Evolutionary conservation across 2,113 vertebrate genomes (phyloP).

Genomic region (Myanophis thanlyinensis): DNA sequence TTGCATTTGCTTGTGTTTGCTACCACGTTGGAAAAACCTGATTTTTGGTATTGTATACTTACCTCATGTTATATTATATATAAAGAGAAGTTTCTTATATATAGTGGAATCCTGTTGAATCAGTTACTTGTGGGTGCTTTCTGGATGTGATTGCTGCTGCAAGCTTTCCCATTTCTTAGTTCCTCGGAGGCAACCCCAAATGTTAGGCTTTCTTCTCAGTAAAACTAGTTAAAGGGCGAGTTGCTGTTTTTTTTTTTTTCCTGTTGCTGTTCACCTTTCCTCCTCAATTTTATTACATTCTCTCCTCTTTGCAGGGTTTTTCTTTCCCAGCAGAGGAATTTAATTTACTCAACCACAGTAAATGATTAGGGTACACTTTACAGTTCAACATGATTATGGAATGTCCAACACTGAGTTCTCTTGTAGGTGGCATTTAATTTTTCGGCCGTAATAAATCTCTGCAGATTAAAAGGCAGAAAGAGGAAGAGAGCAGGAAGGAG

Average conservation of each 20-base stretch:
- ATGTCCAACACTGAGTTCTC: conserved; percentile 19
- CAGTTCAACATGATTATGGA: conserved; percentile 25
- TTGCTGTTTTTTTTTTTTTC: conserved; percentile 6
- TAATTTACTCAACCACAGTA: conserved; percentile 37
- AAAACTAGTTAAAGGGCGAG: background rate
- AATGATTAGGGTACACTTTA: conserved; percentile 4
- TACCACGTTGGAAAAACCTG: too few species aligned
- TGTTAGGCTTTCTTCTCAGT: too few species aligned
- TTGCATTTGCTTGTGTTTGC: too few species aligned
- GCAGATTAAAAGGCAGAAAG: background rate
- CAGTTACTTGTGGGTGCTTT: too few species aligned
- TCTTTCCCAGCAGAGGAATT: conserved; percentile 20
- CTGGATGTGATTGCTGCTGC: too few species aligned
- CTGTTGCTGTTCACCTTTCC: conserved; percentile 27
- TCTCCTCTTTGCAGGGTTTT: background rate
- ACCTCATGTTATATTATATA: too few species aligned
- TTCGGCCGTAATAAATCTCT: conserved; percentile 5
- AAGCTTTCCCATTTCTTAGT: background rate
- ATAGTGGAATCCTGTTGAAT: too few species aligned
- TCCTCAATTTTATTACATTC: background rate
- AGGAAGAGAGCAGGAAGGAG: background rate
- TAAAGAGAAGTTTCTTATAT: too few species aligned
- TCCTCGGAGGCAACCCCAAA: background rate
- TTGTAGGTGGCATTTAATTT: conserved; percentile 46
- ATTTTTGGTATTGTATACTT: too few species aligned